Conservation (phyloP, 1,140 invertebrate species). For the Diabrotica virgifera region DNA sequence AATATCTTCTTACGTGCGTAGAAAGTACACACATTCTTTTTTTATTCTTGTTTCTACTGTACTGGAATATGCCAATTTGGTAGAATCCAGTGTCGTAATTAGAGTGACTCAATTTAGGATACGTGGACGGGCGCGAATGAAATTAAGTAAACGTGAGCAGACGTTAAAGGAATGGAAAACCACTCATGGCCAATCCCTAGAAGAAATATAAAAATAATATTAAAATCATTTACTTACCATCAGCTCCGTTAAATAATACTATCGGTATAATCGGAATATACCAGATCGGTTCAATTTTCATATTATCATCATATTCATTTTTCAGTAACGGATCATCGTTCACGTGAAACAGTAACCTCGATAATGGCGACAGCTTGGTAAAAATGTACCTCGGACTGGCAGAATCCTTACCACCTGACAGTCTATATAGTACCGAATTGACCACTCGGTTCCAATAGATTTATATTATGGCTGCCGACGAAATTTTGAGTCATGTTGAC, state of each 20-base stretch:
- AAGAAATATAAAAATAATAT: too few species aligned
- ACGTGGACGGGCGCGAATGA: too few species aligned
- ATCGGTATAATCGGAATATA: constrained; percentile 97
- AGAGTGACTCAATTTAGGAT: too few species aligned
- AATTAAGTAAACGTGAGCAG: too few species aligned
- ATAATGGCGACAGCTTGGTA: constrained; percentile 79
- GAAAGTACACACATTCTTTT: too few species aligned
- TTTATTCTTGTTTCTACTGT: too few species aligned
- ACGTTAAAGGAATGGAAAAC: too few species aligned
- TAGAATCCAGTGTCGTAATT: too few species aligned
- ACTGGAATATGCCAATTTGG: too few species aligned
- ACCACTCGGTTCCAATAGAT: constrained; percentile 92
- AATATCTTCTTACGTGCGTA: too few species aligned
- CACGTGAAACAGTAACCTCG: constrained; percentile 83
- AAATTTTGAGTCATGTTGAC: constrained; percentile 98
- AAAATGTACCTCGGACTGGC: constrained; percentile 97
- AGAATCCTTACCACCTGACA: constrained; percentile 90
- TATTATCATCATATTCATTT: constrained; percentile 93
- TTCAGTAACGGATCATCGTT: constrained; percentile 87
- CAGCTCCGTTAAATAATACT: constrained; percentile 95
- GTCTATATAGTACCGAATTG: constrained; percentile 92
- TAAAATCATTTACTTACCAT: constrained; percentile 65
- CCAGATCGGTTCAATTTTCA: constrained; percentile 89
- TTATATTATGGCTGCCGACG: constrained; percentile 98
- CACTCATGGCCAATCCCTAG: too few species aligned